Conservation (phyloP, 30 jellyfish, hydroid and myxozoan species). For the Sanderia malayensis region DNA sequence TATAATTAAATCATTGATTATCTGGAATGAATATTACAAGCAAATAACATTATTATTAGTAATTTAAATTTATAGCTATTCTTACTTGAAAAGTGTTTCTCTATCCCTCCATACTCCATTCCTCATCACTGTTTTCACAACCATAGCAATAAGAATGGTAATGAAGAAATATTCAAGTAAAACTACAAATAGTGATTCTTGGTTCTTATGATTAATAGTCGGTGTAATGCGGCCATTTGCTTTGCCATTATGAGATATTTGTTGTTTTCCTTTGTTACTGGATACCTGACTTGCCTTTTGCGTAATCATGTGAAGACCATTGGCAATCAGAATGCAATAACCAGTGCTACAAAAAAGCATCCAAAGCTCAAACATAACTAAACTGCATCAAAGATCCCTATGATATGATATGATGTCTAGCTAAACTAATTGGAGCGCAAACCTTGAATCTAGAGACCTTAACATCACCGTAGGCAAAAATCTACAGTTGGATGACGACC, state of each 20-base stretch:
- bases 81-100: conserved; percentile 76
- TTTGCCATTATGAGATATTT: neutral
- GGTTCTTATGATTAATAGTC: neutral
- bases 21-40: too few species aligned
- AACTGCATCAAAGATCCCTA: too few species aligned
- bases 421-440: too few species aligned
- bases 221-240: conserved; percentile 3
- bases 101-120: conserved; percentile 80
- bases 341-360: conserved; percentile 55
- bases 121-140: conserved; percentile 47
- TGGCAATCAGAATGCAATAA: conserved; percentile 64
- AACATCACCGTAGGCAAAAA: too few species aligned
- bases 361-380: too few species aligned
- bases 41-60: too few species aligned
- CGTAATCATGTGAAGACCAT: conserved; percentile 42
- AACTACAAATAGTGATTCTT: neutral
- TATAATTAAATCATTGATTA: too few species aligned
- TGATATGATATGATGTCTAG: too few species aligned
- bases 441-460: too few species aligned
- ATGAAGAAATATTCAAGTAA: conserved; percentile 7
- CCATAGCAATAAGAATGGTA: conserved; percentile 18
- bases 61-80: too few species aligned
- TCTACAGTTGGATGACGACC: too few species aligned
- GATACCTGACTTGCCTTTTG: neutral
- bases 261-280: neutral